Base-by-base conservation (phyloP, 1,140 invertebrate genomes). In the Lasioglossum baleicum region DNA sequence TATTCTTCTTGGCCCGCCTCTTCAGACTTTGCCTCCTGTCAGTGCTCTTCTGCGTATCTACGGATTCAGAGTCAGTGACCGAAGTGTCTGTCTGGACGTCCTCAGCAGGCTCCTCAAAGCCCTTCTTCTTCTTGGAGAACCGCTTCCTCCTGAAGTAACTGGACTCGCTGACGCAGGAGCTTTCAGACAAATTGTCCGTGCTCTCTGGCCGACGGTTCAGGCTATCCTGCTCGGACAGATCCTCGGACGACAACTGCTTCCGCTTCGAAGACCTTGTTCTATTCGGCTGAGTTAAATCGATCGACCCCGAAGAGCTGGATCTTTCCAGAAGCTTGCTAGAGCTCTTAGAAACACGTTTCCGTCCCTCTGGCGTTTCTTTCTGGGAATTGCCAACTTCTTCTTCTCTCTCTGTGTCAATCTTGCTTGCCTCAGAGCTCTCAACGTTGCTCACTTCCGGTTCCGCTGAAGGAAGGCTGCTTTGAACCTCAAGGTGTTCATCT, bases 101-200 rank as follows among this genome's bases (percentile, higher is more conserved):
- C 2, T 82, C 75, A 0, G 7, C 4, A 35, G n/a, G 15, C 35
- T 44, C 26, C 10, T 74, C 72, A 31, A 51, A 35, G 2, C 76
- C 72, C 40, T 83, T 82, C 40, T 72, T 81, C 35, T 64, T 88
- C 65, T 82, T 88, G 2, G 78, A 75, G 20, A 83, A 83, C 13
- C 80, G 84, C 11, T 87, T 87, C 40, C 53, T 86, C 8, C 78
- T 79, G 51, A 80, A 84, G n/a, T 87, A 84, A 11, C 84, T 75
- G 6, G 74, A 69, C 7, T 87, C 85, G 7, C 70, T 82, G 6
- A 31, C 61, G 7, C 77, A 79, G 0, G 82, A 88, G 7, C 63
- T 75, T 64, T 85, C 83, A 0, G 71, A 84, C 22, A 83, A 10
- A 11, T 83, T 83, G 0, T 88, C 87, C 7, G 58, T 48, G 10